These are phyloP conservation scores for Cataglyphis rosenhaueri DNA, from an alignment of 2,888 invertebrate genomes.

Conservation along the genomic window DNA sequence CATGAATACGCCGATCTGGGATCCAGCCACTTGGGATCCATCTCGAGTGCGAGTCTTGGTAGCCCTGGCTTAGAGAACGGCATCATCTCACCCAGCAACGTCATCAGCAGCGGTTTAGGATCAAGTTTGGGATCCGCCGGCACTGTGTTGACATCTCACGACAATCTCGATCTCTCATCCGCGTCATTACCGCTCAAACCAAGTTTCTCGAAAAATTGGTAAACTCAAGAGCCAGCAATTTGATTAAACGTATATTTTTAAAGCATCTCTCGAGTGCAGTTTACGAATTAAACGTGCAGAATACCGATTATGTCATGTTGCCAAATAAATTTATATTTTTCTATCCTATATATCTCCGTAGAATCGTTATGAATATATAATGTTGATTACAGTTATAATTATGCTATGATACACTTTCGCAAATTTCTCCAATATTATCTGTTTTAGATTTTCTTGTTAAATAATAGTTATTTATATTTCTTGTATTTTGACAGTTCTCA, in stretches of 20 bases:
- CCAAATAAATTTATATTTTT: constrained; percentile 68
- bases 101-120: background rate
- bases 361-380: background rate
- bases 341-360: constrained; percentile 28
- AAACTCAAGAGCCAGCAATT: constrained; percentile 29
- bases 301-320: constrained; percentile 8
- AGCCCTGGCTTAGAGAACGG: background rate
- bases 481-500: background rate
- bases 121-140: background rate
- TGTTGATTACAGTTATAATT: constrained; percentile 6
- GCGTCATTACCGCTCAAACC: constrained; percentile 4
- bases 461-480: constrained; percentile 7
- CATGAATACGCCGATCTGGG: constrained; percentile 6
- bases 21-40: background rate
- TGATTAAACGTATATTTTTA: constrained; percentile 9
- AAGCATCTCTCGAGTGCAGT: background rate
- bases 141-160: background rate
- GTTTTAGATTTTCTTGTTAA: constrained; percentile 16
- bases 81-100: background rate
- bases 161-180: constrained; percentile 47
- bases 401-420: background rate
- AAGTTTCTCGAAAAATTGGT: constrained; percentile 66
- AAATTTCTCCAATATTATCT: background rate
- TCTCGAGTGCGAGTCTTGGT: background rate
- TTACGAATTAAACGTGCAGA: constrained; percentile 16